Conservation (phyloP, 2,888 invertebrate species). For the Cheilosia scutellata region DNA sequence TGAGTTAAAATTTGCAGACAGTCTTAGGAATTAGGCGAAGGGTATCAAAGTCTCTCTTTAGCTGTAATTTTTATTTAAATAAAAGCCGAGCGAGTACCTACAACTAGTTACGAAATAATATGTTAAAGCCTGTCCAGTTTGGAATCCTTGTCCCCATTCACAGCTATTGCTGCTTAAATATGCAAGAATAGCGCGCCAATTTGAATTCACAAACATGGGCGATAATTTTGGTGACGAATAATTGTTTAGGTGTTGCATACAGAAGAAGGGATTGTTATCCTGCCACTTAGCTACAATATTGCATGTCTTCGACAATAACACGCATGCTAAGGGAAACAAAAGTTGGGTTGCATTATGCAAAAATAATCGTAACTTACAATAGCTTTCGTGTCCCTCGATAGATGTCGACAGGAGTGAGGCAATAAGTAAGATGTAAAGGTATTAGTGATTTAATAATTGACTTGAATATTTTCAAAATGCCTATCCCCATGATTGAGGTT, state of each 20-base stretch:
- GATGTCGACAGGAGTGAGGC: not conserved
- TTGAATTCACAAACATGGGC: constrained; percentile 44
- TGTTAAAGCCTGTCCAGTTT: not conserved
- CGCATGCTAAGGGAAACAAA: constrained; percentile 1
- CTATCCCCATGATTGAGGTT: not conserved
- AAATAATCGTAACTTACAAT: not conserved
- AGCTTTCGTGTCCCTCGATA: constrained; percentile 1
- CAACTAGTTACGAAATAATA: no score
- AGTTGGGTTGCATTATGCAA: constrained; percentile 14
- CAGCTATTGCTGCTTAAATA: not conserved
- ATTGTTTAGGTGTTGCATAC: constrained; percentile 19
- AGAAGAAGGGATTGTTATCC: constrained; percentile 9
- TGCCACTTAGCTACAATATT: constrained; percentile 16
- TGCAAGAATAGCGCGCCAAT: constrained; percentile 18
- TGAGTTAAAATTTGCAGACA: no score
- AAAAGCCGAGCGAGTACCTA: no score
- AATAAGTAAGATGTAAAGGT: no score
- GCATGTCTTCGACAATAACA: constrained; percentile 35
- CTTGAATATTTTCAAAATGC: no score
- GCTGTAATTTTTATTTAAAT: no score
- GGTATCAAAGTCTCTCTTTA: no score
- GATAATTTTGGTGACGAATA: constrained; percentile 52
- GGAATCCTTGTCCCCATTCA: not conserved
- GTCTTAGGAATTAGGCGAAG: no score
- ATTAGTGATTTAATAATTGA: no score